Percentiles rank a stretch among this genome's conserved stretches.
Conservation (phyloP, 2,797 vertebrate species). For the Oreortyx pictus region DNA sequence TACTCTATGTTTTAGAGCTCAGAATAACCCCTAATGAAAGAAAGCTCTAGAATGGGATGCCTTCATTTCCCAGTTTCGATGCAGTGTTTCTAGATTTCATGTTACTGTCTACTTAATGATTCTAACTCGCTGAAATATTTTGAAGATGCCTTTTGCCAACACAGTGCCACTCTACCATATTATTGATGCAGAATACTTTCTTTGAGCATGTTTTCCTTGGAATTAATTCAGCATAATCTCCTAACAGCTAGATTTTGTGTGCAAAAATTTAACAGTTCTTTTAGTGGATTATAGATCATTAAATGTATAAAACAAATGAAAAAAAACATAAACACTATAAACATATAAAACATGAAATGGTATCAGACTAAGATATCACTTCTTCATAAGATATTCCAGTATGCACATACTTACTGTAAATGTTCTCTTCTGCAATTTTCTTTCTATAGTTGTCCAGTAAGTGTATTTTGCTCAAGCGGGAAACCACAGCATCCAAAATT, state of each 20-base stretch:
- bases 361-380: not conserved
- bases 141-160: not conserved
- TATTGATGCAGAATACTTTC: not conserved
- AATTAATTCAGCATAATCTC: not conserved
- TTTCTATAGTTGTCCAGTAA: not conserved
- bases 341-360: not conserved
- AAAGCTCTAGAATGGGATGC: not conserved
- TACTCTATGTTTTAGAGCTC: not conserved
- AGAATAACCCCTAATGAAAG: not conserved
- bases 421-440: not conserved
- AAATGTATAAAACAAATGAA: not conserved
- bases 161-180: not conserved
- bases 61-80: not conserved
- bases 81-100: not conserved
- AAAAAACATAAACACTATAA: no score
- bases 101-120: not conserved
- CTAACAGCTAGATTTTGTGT: not conserved
- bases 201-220: not conserved
- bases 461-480: not conserved
- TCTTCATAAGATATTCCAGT: not conserved
- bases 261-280: not conserved
- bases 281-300: not conserved
- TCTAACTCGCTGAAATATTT: not conserved
- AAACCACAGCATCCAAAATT: not conserved
- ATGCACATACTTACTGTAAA: not conserved